Base-by-base conservation (phyloP, 2,797 vertebrate species). In the Discoglossus pictus region DNA sequence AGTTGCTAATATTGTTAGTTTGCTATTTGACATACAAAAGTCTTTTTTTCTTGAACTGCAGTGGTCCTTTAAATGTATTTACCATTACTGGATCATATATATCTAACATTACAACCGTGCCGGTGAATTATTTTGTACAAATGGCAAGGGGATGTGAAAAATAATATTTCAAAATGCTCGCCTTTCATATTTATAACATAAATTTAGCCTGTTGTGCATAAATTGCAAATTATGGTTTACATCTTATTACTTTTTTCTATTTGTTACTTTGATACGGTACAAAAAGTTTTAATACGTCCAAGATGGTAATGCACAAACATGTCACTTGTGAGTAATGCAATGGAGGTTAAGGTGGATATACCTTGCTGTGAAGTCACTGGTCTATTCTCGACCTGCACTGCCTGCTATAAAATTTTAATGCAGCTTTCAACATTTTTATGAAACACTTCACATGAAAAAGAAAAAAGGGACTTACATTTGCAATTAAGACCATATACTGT, bases 391-490 rank as follows among this genome's bases (percentile, higher is more conserved):
- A 88, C 88, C 86, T 75, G 76, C 53, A 76, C 83, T 72, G 78
- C 82, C 85, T 87, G 80, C 82, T 80, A 90, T 91, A 83, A 90
- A 90, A 91, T 87, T 90, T 91, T 91, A 90, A 90, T 90, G 85
- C 75, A 72, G 79, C 63, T 75, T 77, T 76, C 84, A 86, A 88
- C 82, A 89, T 84, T 79, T 86, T 87, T 87, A 88, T 87, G 82
- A 81, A 88, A 86, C 25, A 78, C 74, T 76, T 84, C 79, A 78
- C 79, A 75, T 77, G 80, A 82, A 80, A 79, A 80, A 76, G 83
- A 82, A 79, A 36, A 12, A 35, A 61, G 38, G 17, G 27, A 84
- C 87, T 86, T 87, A 87, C 80, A 78, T 62, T 67, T 0, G 56
- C 80, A 87, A 87, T 88, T 87, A 87, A 73, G 68, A 60, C 72